These are phyloP conservation scores for Equus przewalskii DNA, from an alignment of 2,113 vertebrate genomes.

Conservation along the genomic window DNA sequence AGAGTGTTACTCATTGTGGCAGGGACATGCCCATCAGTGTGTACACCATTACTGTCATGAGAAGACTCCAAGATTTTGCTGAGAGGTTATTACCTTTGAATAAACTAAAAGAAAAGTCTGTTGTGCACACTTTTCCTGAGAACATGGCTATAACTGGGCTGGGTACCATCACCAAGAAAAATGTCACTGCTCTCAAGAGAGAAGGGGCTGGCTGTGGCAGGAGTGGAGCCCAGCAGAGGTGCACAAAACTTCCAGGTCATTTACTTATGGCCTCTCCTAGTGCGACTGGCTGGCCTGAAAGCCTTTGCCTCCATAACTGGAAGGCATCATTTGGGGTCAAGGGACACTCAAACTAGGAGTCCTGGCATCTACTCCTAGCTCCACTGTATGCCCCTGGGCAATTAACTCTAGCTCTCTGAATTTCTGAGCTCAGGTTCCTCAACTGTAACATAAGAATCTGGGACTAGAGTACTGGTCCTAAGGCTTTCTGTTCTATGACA, in stretches of 20 bases:
- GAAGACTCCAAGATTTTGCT: slow-evolving; percentile 61
- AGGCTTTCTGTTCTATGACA: neutral
- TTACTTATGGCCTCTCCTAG: neutral
- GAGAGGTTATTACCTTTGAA: slow-evolving; percentile 31
- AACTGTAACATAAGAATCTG: neutral
- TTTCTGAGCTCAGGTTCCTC: neutral
- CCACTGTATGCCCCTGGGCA: neutral
- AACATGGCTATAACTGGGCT: neutral
- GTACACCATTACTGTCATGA: neutral
- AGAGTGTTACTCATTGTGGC: neutral
- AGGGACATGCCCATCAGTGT: neutral
- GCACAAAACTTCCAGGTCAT: neutral
- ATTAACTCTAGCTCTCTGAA: neutral
- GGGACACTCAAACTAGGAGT: neutral
- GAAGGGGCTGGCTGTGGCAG: neutral
- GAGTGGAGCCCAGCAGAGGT: neutral
- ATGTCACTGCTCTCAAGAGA: neutral
- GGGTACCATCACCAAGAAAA: neutral
- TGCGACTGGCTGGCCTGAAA: neutral
- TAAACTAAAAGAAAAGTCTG: neutral
- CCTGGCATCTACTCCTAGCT: neutral
- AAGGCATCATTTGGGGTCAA: neutral
- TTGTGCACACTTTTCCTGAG: neutral
- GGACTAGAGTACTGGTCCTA: neutral
- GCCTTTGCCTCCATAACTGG: neutral